A percentile compares a stretch with the other conserved stretches of the same genome.
phyloP scores from a whole-genome alignment of 64 coral and sea anemone genomes.

The Pocillopora verrucosa region DNA sequence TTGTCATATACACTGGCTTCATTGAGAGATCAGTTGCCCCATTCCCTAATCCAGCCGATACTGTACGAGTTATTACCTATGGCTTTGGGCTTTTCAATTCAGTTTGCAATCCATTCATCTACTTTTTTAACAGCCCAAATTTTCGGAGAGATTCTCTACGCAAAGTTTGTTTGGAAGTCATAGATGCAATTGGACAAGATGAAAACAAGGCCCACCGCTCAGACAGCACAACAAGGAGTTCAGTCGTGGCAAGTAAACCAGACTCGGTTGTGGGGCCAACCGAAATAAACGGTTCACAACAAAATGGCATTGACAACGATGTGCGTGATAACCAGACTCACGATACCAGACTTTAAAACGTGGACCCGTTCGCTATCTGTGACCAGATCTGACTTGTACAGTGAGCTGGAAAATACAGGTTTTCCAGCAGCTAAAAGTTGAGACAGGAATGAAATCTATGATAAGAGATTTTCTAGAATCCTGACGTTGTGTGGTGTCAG shows the following conservation, averaged over 20 bases:
- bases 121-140: slow-evolving; percentile 77
- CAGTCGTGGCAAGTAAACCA: not conserved
- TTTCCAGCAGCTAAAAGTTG: too few relatives aligned
- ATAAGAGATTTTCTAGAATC: too few relatives aligned
- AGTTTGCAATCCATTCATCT: slow-evolving; percentile 82
- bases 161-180: slow-evolving; percentile 30
- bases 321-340: not conserved
- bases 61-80: slow-evolving; percentile 63
- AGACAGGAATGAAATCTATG: too few relatives aligned
- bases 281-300: not conserved
- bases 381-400: not conserved
- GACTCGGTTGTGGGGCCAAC: not conserved
- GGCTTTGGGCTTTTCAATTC: slow-evolving; percentile 73
- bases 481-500: too few relatives aligned
- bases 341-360: slow-evolving; percentile 19
- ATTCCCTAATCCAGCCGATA: slow-evolving; percentile 73
- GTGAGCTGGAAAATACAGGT: not conserved
- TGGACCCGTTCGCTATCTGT: not conserved
- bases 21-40: slow-evolving; percentile 55
- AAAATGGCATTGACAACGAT: not conserved
- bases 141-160: slow-evolving; percentile 74
- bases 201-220: not conserved
- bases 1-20: slow-evolving; percentile 79
- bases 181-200: not conserved
- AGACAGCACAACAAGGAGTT: not conserved